A percentile compares a stretch with the other conserved stretches of the same genome.
phyloP scores from a whole-genome alignment of 2,888 invertebrate genomes.

The Uloborus plumipes region DNA sequence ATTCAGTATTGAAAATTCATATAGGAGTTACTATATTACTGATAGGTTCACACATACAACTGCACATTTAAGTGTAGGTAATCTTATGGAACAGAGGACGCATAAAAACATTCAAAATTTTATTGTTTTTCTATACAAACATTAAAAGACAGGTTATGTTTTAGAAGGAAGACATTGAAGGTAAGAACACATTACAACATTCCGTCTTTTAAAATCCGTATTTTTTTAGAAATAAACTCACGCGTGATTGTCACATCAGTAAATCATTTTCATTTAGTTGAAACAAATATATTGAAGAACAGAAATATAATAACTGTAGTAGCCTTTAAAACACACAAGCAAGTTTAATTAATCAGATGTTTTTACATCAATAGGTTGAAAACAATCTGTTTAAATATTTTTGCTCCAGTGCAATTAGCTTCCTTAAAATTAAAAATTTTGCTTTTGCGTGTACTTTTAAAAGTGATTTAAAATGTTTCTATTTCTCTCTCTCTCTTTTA shows the following conservation, averaged over 20 bases:
- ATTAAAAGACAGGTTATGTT: conserved; percentile 46
- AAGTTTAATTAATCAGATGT: background rate
- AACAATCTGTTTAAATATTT: too few relatives aligned
- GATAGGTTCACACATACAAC: too few relatives aligned
- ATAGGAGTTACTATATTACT: too few relatives aligned
- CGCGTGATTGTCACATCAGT: conserved; percentile 4
- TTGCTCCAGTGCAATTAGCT: too few relatives aligned
- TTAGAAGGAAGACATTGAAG: conserved; percentile 54
- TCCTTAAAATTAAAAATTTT: too few relatives aligned
- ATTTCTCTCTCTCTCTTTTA: too few relatives aligned
- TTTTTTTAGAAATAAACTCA: background rate
- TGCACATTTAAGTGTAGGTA: too few relatives aligned
- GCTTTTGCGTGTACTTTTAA: too few relatives aligned
- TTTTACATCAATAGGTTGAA: background rate
- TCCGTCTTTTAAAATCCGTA: background rate
- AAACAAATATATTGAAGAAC: background rate
- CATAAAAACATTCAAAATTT: conserved; percentile 42
- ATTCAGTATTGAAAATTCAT: too few relatives aligned
- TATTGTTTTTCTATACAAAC: conserved; percentile 45
- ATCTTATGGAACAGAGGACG: too few relatives aligned
- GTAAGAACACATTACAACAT: conserved; percentile 7
- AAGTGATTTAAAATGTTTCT: too few relatives aligned
- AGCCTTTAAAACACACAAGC: background rate
- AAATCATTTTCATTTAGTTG: background rate
- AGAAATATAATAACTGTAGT: background rate